Evolutionary conservation across 2,888 invertebrate genomes (phyloP).

Genomic region (Malacosoma neustria): DNA sequence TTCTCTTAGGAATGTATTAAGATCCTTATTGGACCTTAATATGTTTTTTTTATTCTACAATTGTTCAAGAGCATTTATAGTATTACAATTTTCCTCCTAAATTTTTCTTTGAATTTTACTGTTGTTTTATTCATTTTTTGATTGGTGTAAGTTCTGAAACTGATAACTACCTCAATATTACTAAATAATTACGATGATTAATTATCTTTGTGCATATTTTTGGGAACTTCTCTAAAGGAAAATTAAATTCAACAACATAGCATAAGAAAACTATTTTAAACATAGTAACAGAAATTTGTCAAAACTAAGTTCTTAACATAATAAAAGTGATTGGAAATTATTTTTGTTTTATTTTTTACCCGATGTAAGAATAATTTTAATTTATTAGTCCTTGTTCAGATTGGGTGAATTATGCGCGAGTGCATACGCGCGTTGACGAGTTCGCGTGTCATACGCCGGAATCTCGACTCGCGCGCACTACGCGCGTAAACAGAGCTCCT

Average conservation of each 20-base stretch:
- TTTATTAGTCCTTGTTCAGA: no score
- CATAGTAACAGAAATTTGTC: slow-evolving; percentile 66
- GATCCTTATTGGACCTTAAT: slow-evolving; percentile 41
- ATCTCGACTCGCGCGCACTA: no score
- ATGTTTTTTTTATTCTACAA: slow-evolving; percentile 34
- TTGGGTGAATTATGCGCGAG: no score
- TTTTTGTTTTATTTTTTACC: slow-evolving; percentile 20
- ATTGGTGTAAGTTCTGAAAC: slow-evolving; percentile 74
- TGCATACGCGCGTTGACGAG: no score
- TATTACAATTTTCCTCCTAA: slow-evolving; percentile 39
- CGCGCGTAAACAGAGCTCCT: no score
- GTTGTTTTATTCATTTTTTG: slow-evolving; percentile 67
- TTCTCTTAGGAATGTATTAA: slow-evolving; percentile 40
- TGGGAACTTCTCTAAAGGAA: slow-evolving; percentile 54
- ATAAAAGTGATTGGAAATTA: slow-evolving; percentile 58
- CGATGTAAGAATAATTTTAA: no score
- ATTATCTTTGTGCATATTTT: slow-evolving; percentile 73
- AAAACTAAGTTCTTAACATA: slow-evolving; percentile 73
- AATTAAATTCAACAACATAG: slow-evolving; percentile 61
- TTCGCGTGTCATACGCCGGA: no score
- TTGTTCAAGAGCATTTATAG: slow-evolving; percentile 34
- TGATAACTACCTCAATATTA: slow-evolving; percentile 75
- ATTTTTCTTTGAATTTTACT: slow-evolving; percentile 50
- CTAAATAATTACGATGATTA: slow-evolving; percentile 72
- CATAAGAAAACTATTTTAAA: slow-evolving; percentile 69